Conservation (phyloP, 2,113 vertebrate genomes). For the Atherinomorus stipes region DNA sequence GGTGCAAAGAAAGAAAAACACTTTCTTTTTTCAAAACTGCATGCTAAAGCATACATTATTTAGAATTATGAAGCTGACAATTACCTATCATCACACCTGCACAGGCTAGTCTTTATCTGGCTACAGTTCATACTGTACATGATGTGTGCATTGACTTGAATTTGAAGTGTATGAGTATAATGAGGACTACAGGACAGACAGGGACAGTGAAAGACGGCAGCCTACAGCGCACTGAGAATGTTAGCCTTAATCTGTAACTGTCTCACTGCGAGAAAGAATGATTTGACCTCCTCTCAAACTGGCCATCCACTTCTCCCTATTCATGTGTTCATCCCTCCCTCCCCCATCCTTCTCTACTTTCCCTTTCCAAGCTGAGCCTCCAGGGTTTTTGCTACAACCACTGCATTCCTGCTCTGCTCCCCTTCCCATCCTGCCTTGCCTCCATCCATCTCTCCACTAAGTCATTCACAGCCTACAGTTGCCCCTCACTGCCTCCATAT, state of each 20-base stretch:
- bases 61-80: neutral
- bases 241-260: conserved; percentile 46
- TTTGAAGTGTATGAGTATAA: conserved; percentile 28
- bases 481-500: conserved; percentile 39
- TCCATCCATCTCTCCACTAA: conserved; percentile 54
- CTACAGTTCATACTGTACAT: neutral
- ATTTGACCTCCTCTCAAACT: conserved; percentile 61
- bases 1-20: too few relatives aligned
- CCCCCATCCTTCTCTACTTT: conserved; percentile 55
- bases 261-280: conserved; percentile 39
- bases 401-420: conserved; percentile 50
- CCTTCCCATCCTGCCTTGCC: conserved; percentile 57
- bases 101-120: neutral
- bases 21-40: too few relatives aligned
- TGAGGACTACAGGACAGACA: conserved; percentile 16
- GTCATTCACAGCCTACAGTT: conserved; percentile 64
- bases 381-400: conserved; percentile 64
- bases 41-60: too few relatives aligned
- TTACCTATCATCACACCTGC: conserved; percentile 7
- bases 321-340: conserved; percentile 35
- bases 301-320: conserved; percentile 23
- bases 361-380: conserved; percentile 58
- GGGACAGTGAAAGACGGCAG: conserved; percentile 11
- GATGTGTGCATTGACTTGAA: conserved; percentile 24
- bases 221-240: conserved; percentile 21